A percentile compares a stretch with the other conserved stretches of the same genome.
Conservation (phyloP, 1,140 invertebrate species). For the Macrostomum lignano region DNA sequence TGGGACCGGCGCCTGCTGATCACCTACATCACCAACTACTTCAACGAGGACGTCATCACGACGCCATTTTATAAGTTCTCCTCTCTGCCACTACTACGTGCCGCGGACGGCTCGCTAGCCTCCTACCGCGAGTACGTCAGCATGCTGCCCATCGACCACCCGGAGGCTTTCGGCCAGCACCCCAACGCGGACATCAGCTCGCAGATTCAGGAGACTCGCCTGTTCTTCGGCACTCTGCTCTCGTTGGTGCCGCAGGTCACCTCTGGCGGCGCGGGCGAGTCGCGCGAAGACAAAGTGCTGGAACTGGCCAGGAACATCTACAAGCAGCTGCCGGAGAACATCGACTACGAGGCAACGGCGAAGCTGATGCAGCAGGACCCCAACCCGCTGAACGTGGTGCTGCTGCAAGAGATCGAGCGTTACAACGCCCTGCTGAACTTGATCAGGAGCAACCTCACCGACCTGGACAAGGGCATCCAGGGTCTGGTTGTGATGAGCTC, state of each 20-base stretch:
- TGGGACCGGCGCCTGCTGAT: slow-evolving; percentile 31
- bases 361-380: slow-evolving; percentile 40
- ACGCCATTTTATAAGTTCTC: slow-evolving; percentile 40
- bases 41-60: slow-evolving; percentile 38
- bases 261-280: slow-evolving; percentile 13
- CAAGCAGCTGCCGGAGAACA: slow-evolving; percentile 37
- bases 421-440: slow-evolving; percentile 34
- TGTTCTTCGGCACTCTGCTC: slow-evolving; percentile 26
- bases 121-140: slow-evolving; percentile 47
- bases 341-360: slow-evolving; percentile 44
- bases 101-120: slow-evolving; percentile 45
- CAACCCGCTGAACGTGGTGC: slow-evolving; percentile 45
- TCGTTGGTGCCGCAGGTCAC: slow-evolving; percentile 24
- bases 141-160: slow-evolving; percentile 44
- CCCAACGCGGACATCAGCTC: slow-evolving; percentile 28
- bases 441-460: slow-evolving; percentile 33
- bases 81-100: slow-evolving; percentile 40
- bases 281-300: slow-evolving; percentile 28
- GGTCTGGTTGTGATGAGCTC: slow-evolving; percentile 53
- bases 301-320: slow-evolving; percentile 41
- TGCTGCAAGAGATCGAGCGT: slow-evolving; percentile 38
- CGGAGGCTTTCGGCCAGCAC: slow-evolving; percentile 42
- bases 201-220: slow-evolving; percentile 24
- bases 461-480: slow-evolving; percentile 44
- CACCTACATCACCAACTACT: slow-evolving; percentile 51